A percentile compares a stretch with the other conserved stretches of the same genome.
Conservation (phyloP, 2,797 vertebrate species). For the Hypotaenidia okinawae region DNA sequence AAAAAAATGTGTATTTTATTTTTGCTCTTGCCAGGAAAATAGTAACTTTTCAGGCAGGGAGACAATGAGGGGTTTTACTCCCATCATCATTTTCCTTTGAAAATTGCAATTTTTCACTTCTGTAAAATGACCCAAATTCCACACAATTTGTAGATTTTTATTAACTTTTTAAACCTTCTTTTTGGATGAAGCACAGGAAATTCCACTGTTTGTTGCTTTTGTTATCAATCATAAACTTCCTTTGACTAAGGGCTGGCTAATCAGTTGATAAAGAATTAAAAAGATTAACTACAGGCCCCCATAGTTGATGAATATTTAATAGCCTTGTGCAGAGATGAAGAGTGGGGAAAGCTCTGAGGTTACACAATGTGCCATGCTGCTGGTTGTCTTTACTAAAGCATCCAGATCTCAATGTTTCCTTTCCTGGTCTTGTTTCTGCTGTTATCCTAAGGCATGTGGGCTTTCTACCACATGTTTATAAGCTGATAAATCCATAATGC, state of each 20-base stretch:
- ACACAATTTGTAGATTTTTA: neutral
- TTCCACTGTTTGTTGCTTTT: neutral
- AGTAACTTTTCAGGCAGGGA: neutral
- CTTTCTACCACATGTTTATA: slow-evolving; percentile 56
- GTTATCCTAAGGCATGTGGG: slow-evolving; percentile 15
- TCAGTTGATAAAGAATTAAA: neutral
- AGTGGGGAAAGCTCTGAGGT: neutral
- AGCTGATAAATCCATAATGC: slow-evolving; percentile 59
- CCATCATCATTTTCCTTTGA: neutral
- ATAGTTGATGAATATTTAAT: neutral
- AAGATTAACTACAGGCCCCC: neutral
- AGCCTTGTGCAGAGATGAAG: neutral
- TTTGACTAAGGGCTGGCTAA: neutral
- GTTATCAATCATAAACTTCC: neutral
- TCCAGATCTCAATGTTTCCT: slow-evolving; percentile 19
- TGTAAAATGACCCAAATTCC: neutral
- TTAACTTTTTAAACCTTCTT: neutral
- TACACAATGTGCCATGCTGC: neutral
- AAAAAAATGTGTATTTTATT: neutral
- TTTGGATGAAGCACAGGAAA: neutral
- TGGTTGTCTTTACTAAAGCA: slow-evolving; percentile 29
- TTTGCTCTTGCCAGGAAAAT: neutral
- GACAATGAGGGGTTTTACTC: neutral
- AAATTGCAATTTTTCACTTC: neutral
- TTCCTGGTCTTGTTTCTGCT: slow-evolving; percentile 37